A percentile compares a stretch with the other conserved stretches of the same genome.
Conservation (phyloP, 2,888 invertebrate genomes). For the Barypeithes pellucidus region DNA sequence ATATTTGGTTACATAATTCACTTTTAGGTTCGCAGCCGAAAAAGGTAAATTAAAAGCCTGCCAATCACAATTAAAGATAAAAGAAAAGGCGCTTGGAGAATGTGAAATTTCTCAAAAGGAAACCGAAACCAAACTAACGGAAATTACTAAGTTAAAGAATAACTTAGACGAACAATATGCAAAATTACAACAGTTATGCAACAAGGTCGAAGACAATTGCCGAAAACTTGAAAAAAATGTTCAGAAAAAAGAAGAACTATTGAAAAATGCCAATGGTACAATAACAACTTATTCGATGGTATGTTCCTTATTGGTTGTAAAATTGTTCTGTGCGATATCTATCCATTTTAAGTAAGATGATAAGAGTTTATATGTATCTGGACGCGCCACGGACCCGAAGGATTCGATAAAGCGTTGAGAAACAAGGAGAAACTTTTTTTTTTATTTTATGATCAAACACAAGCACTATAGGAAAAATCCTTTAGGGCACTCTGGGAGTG, state of each 20-base stretch:
- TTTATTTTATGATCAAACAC: too few relatives aligned
- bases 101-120: constrained; percentile 58
- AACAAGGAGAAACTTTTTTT: too few relatives aligned
- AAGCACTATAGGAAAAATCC: too few relatives aligned
- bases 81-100: constrained; percentile 60
- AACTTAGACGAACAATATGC: constrained; percentile 60
- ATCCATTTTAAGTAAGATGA: too few relatives aligned
- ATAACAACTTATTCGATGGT: constrained; percentile 64
- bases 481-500: too few relatives aligned
- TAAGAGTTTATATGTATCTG: too few relatives aligned
- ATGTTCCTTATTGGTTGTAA: too few relatives aligned
- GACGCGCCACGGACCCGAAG: too few relatives aligned
- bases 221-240: constrained; percentile 64
- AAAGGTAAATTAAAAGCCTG: constrained; percentile 58
- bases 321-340: too few relatives aligned
- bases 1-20: neutral
- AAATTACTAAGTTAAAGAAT: constrained; percentile 55
- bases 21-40: constrained; percentile 59
- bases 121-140: constrained; percentile 48
- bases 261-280: constrained; percentile 60
- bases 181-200: constrained; percentile 60
- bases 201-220: constrained; percentile 65
- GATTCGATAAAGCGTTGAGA: too few relatives aligned
- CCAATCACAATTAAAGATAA: constrained; percentile 56
- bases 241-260: constrained; percentile 63